These are phyloP conservation scores for Limnothrissa miodon DNA, from an alignment of 2,113 vertebrate genomes.

Conservation along the genomic window DNA sequence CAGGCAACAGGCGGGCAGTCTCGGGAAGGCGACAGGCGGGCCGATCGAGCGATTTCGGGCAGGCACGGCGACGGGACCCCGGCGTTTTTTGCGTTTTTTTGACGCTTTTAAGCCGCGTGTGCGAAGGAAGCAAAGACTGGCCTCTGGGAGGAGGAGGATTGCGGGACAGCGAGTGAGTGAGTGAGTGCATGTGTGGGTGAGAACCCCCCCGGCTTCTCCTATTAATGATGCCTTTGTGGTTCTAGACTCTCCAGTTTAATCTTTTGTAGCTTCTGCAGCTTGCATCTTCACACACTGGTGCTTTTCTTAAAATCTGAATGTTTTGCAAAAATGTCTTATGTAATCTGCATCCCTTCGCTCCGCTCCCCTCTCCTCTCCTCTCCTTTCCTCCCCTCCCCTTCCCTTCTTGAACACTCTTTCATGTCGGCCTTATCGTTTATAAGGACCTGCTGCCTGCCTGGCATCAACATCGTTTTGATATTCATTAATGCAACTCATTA, in stretches of 20 bases:
- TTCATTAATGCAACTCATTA: background rate
- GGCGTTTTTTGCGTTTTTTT: background rate
- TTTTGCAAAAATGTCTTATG: background rate
- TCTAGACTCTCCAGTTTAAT: background rate
- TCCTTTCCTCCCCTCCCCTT: no score
- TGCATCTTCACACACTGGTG: background rate
- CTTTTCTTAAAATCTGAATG: background rate
- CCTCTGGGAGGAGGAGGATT: background rate
- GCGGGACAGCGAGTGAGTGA: no score
- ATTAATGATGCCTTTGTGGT: background rate
- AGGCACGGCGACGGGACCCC: background rate
- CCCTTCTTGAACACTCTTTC: background rate
- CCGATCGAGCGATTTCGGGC: no score
- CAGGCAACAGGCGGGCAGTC: background rate
- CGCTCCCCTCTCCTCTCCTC: background rate
- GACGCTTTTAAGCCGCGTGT: background rate
- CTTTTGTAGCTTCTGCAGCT: background rate
- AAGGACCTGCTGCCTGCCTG: background rate
- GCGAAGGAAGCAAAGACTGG: background rate
- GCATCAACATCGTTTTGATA: background rate
- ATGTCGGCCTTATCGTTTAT: background rate
- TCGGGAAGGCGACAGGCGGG: no score
- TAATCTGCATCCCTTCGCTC: background rate
- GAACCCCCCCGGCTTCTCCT: background rate
- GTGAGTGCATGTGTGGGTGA: background rate